These are phyloP conservation scores for Heliocidaris tuberculata DNA, from an alignment of 35 echinoderm and acorn worm genomes.

Conservation along the genomic window DNA sequence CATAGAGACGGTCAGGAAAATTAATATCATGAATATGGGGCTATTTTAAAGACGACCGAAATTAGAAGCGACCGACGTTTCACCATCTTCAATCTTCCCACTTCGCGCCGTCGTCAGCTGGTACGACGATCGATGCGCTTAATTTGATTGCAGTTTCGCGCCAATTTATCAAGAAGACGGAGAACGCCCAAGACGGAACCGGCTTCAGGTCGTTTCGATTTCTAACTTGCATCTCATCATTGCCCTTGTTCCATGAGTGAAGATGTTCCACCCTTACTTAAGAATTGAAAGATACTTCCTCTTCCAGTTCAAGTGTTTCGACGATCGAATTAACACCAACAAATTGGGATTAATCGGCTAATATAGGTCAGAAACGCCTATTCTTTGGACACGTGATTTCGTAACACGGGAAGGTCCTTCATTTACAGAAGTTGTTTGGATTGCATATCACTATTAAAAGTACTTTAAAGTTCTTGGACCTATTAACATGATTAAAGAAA, in stretches of 20 bases:
- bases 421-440: no score
- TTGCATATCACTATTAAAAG: no score
- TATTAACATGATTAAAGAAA: no score
- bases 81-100: not conserved
- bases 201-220: not conserved
- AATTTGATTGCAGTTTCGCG: slow-evolving; percentile 1
- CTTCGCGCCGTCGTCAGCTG: not conserved
- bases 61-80: not conserved
- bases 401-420: no score
- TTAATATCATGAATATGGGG: not conserved
- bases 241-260: not conserved
- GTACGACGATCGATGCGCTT: not conserved
- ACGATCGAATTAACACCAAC: not conserved
- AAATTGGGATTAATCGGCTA: not conserved
- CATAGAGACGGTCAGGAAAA: no score
- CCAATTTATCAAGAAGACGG: not conserved
- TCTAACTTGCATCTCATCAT: not conserved
- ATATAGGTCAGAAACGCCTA: not conserved
- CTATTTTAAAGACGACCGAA: not conserved
- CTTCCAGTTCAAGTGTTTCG: not conserved
- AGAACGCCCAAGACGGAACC: not conserved
- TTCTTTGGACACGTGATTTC: not conserved
- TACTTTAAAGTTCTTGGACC: no score
- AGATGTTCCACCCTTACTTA: not conserved
- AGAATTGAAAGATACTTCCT: not conserved